A percentile compares a stretch with the other conserved stretches of the same genome.
Evolutionary conservation across 2,888 invertebrate species (phyloP).

Genomic region (Malthinus seriepunctatus): DNA sequence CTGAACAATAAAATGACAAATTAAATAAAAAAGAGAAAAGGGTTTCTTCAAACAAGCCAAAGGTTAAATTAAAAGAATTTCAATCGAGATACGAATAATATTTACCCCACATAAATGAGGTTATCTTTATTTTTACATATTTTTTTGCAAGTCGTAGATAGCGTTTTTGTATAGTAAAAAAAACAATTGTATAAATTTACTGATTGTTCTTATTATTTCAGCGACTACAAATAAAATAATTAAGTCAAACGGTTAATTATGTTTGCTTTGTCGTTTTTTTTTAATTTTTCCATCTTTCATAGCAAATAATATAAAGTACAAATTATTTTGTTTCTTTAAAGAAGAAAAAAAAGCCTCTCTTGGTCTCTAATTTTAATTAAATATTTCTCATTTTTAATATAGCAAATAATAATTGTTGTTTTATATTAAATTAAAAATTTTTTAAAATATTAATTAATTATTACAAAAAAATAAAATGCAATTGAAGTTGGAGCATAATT

Average conservation of each 20-base stretch:
- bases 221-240: constrained; percentile 45
- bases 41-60: constrained; percentile 52
- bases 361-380: constrained; percentile 3
- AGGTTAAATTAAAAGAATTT: constrained; percentile 53
- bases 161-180: constrained; percentile 9
- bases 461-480: no score
- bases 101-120: constrained; percentile 30
- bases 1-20: constrained; percentile 53
- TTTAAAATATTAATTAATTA: not conserved
- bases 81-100: constrained; percentile 45
- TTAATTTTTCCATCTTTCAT: constrained; percentile 27
- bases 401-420: constrained; percentile 2
- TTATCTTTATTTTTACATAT: constrained; percentile 29
- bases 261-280: constrained; percentile 35
- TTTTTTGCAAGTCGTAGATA: constrained; percentile 9
- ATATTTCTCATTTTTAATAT: constrained; percentile 3
- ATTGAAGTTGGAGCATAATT: no score
- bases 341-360: not conserved
- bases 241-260: constrained; percentile 49
- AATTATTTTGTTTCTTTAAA: constrained; percentile 12
- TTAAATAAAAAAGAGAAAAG: constrained; percentile 50
- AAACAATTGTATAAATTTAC: constrained; percentile 19
- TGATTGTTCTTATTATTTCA: constrained; percentile 41
- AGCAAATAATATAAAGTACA: constrained; percentile 24
- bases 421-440: not conserved